Evolutionary conservation across 1,140 invertebrate species (phyloP).

Genomic region (Asobara japonica): DNA sequence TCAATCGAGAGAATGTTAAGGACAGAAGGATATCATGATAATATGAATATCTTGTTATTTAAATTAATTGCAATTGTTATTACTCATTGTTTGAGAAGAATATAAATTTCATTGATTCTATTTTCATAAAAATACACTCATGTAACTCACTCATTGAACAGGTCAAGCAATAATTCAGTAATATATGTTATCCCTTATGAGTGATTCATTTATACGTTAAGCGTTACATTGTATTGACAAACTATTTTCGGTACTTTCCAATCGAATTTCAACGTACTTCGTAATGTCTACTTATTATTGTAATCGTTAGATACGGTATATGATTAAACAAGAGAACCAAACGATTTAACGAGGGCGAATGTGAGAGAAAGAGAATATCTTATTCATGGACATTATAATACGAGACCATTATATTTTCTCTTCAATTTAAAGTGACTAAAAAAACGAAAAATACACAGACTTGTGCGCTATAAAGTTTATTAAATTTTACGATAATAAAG

Average conservation of each 20-base stretch:
- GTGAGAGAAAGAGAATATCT: neutral
- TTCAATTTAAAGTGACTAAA: conserved; percentile 44
- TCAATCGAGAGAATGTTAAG: neutral
- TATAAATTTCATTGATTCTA: neutral
- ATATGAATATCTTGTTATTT: neutral
- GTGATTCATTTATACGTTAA: neutral
- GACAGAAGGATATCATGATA: neutral
- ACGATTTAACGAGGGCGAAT: neutral
- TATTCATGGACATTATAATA: neutral
- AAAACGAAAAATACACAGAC: conserved; percentile 37
- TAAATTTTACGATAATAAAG: conserved; percentile 60
- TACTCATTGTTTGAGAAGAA: neutral
- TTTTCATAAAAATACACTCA: neutral
- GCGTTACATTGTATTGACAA: neutral
- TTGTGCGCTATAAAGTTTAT: conserved; percentile 52
- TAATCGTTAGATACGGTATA: conserved; percentile 43
- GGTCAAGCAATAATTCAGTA: neutral
- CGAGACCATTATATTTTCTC: conserved; percentile 29
- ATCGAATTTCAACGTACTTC: conserved; percentile 45
- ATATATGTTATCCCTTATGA: neutral
- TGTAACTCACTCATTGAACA: neutral
- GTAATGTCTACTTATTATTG: conserved; percentile 44
- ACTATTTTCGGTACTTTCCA: conserved; percentile 47
- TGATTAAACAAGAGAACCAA: conserved; percentile 42
- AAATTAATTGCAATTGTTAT: neutral